Evolutionary conservation across 2,888 invertebrate species (phyloP), one percentile per base, ranked within the genome.

Genomic region (Theodoxus fluviatilis): DNA sequence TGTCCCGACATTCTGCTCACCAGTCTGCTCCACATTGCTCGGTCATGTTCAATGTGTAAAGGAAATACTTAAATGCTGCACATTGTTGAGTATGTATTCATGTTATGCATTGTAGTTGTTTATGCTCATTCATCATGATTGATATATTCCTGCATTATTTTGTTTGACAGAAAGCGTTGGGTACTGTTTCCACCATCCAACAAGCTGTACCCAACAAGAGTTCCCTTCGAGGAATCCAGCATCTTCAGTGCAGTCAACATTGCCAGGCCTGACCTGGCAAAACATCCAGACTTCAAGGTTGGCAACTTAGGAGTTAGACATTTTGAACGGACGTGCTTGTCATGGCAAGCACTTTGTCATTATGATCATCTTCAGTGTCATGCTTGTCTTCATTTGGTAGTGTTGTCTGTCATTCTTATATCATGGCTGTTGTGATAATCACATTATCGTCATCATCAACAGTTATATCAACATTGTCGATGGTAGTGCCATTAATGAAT

Each of bases 201-300:
- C 55, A 83, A 79, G 52, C 80, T 98, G 76, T 91, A 91, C 79
- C 92, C 94, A 37, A 94, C 94, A 0, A 90, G 98, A 83, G 90
- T 97, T 67, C 98, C 98, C 0, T 98, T 95, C 88, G 98, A 98
- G 89, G 98, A 98, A 87, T 97, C 97, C 0, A 97, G 95, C 86
- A 90, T 98, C 9, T 98, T 94, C 69, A 80, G 81, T 69, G 75
- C 78, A 37, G 80, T 83, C n/a, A 79, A 83, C 72, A 71, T 83
- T 3, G 92, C 74, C 38, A 71, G 69, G 25, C 94, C 94, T 52
- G 80, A 87, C 76, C 65, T 83, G 1, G 33, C 67, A 4, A 68
- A 61, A 37, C 80, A 81, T 75, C 83, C 83, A 64, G 43, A 73
- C 12, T 83, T 86, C 75, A 74, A 80, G 79, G 84, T 84, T 75